phyloP scores from a whole-genome alignment of 1,140 invertebrate genomes.

The Drosophila oshimai region DNA sequence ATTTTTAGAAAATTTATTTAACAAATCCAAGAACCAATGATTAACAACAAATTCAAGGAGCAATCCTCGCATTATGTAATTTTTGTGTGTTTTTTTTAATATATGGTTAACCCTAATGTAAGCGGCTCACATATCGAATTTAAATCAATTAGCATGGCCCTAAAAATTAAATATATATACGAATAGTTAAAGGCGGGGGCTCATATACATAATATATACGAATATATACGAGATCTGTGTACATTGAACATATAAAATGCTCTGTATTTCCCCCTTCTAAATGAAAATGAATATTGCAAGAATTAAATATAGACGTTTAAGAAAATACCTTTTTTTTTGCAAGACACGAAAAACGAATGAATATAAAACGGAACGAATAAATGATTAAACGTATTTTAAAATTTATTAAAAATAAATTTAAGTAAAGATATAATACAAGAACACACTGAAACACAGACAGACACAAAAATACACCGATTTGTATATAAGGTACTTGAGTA shows the following conservation, averaged over 20 bases:
- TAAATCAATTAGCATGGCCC: slow-evolving; percentile 78
- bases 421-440: slow-evolving; percentile 20
- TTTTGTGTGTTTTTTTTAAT: slow-evolving; percentile 29
- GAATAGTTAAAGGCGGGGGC: slow-evolving; percentile 12
- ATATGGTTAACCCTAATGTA: slow-evolving; percentile 40
- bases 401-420: slow-evolving; percentile 77
- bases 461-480: slow-evolving; percentile 28
- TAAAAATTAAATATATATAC: slow-evolving; percentile 26
- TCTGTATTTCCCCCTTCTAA: slow-evolving; percentile 18
- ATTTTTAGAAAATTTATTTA: not conserved
- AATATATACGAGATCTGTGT: slow-evolving; percentile 39
- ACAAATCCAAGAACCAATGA: not conserved
- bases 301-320: slow-evolving; percentile 30
- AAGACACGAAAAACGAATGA: slow-evolving; percentile 3
- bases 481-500: slow-evolving; percentile 40
- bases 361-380: not conserved
- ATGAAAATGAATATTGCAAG: slow-evolving; percentile 8
- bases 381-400: slow-evolving; percentile 54
- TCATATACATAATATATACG: slow-evolving; percentile 15
- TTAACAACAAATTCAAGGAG: not conserved
- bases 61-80: slow-evolving; percentile 22
- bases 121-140: slow-evolving; percentile 82
- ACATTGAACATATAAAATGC: slow-evolving; percentile 36
- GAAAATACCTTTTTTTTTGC: slow-evolving; percentile 36
- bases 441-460: slow-evolving; percentile 3